Evolutionary conservation across 2,113 vertebrate species (phyloP).

Genomic region (Rhizomys pruinosus): DNA sequence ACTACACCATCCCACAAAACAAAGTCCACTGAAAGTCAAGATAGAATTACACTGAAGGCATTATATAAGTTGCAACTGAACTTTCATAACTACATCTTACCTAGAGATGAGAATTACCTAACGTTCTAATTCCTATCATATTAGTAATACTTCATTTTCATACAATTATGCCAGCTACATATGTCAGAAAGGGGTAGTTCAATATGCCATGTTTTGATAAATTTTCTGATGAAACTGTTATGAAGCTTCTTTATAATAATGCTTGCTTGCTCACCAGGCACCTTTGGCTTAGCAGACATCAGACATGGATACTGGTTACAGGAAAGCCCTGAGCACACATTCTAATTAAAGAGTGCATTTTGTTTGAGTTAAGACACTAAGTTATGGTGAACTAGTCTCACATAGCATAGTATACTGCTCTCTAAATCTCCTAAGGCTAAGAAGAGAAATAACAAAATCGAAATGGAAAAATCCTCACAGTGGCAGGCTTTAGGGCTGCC

Average conservation of each 20-base stretch:
- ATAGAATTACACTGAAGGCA: background rate
- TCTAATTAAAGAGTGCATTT: background rate
- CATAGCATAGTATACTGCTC: background rate
- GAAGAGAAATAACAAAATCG: background rate
- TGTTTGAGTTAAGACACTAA: background rate
- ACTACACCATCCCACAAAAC: background rate
- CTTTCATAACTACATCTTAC: constrained; percentile 5
- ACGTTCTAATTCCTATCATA: constrained; percentile 19
- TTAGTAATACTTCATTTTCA: background rate
- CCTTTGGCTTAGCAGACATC: background rate
- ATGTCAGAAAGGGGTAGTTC: background rate
- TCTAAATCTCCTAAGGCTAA: background rate
- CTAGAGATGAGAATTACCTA: background rate
- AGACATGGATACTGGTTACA: background rate
- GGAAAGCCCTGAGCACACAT: background rate
- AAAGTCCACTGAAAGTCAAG: background rate
- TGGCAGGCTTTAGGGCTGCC: background rate
- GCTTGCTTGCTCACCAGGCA: background rate
- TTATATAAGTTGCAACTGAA: constrained; percentile 14
- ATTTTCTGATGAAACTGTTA: background rate
- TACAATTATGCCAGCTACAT: background rate
- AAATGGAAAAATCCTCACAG: background rate
- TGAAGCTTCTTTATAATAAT: background rate
- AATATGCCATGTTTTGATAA: background rate
- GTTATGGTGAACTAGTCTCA: background rate